Evolutionary conservation across 2,113 vertebrate genomes (phyloP), one percentile per base, ranked within the genome.

Genomic region (Nibea coibor): DNA sequence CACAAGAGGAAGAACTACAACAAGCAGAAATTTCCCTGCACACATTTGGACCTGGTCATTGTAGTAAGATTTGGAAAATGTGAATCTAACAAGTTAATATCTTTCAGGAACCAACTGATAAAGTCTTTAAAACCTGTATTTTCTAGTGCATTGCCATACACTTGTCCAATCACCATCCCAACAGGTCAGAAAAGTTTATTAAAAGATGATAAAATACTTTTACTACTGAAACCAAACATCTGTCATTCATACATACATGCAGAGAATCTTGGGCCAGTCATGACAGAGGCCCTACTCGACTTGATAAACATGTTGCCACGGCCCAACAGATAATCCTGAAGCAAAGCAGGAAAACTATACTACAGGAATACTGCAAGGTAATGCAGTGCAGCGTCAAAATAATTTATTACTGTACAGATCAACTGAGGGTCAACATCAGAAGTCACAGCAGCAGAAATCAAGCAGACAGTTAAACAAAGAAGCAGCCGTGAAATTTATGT

Each of bases 381-480:
- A 58, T 35, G 24, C 14, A 20, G 47, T 62, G 22, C n/a, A 45
- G 56, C 31, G 11, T 47, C 4, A 47, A 56, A 22, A 17, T 5
- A 2, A 63, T 31, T 3, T 4, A 45, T 45, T 20, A 62, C 10
- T 39, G 11, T 14, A n/a, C 9, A 71, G 28, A 54, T n/a, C 15
- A 59, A 6, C 20, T 43, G 12, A 24, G 6, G 22, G 45, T 73
- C 58, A 62, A 20, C 12, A 35, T 20, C 39, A 59, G 14, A 47
- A 72, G 45, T 31, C 43, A 54, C 4, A 48, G 50, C n/a, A 6
- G 17, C 31, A 12, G 2, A 12, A 28, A 51, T 61, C 45, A 66
- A 83, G 72, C 50, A 54, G 12, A 74, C 63, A 22, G 65, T 85
- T 39, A 2, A 71, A 75, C 0, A 75, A 56, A 57, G 51, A 77